Base-by-base conservation (phyloP, 1,140 invertebrate genomes). In the Drosophila kepulauana region DNA sequence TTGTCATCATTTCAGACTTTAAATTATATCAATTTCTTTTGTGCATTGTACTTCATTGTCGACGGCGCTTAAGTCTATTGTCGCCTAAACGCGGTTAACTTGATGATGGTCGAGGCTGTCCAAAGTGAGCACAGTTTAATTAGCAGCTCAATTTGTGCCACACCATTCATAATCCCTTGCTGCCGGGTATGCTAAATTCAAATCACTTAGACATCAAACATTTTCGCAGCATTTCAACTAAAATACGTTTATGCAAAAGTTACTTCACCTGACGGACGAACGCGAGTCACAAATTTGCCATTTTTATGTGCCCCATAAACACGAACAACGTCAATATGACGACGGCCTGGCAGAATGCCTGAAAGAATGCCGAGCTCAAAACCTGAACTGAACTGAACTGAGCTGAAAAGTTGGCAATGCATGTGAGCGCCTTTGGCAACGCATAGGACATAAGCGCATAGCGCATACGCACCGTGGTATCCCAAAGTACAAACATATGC, bases 1-100 rank as follows among this genome's bases (percentile, higher is more conserved):
- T 76, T 33, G 79, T 41, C 75, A 68, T 79, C 58, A 75, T 59
- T 6, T 43, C 35, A 41, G 57, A 79, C 79, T 86, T 82, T 82
- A 73, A 87, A 82, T 87, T 79, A 76, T 82, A 75, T 79, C 82
- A 87, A 87, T 86, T 85, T 87, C 75, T 75, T 81, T 73, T 38
- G 28, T 11, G 20, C 11, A 43, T 33, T 38, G 15, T 35, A 10
- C 5, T 41, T 7, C 25, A 33, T 6, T 41, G 33, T 70, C 57
- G 64, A 63, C 75, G 81, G 13, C 81, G 58, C 67, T 85, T 85
- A 85, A 78, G 66, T 79, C 75, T 74, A 85, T 86, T 78, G 82
- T 86, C 69, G 78, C 78, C 75, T 85, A 85, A 86, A 77, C 70
- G 78, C 59, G 70, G 70, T 72, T 78, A 75, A 59, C 75, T 65